A percentile compares a stretch with the other conserved stretches of the same genome.
Evolutionary conservation across 2,113 vertebrate species (phyloP).

Genomic region (Thamnaconus septentrionalis): DNA sequence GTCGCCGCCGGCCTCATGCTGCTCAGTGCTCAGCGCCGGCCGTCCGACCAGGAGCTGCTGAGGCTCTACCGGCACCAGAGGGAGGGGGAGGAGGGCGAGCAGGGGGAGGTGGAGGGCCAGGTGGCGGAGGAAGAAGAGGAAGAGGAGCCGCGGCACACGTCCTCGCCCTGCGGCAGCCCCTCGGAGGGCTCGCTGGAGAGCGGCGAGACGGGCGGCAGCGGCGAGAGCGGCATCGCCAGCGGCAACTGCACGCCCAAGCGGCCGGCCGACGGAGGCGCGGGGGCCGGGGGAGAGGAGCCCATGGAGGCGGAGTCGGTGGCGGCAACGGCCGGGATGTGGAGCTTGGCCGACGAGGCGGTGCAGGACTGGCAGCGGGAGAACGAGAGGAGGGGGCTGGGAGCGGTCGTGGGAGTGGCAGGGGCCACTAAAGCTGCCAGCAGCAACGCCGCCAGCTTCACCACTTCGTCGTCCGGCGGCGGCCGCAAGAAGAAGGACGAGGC

Average conservation of each 20-base stretch:
- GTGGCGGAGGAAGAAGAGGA: conserved; percentile 54
- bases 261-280: conserved; percentile 48
- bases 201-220: conserved; percentile 75
- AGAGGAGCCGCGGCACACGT: conserved; percentile 82
- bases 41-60: conserved; percentile 81
- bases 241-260: conserved; percentile 81
- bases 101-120: conserved; percentile 44
- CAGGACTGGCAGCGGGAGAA: conserved; percentile 44
- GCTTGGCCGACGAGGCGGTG: background rate
- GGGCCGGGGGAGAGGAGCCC: conserved; percentile 53
- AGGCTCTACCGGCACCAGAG: conserved; percentile 88
- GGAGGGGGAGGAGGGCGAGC: conserved; percentile 81
- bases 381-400: conserved; percentile 51
- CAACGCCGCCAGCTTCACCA: background rate
- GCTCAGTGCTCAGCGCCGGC: conserved; percentile 67
- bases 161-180: conserved; percentile 93
- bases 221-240: conserved; percentile 80
- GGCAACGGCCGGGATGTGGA: conserved; percentile 48
- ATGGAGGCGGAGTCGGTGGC: conserved; percentile 55
- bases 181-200: conserved; percentile 98
- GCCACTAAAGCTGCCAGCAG: background rate
- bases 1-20: conserved; percentile 62
- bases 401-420: conserved; percentile 5
- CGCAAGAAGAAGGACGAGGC: conserved; percentile 76
- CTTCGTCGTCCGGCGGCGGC: conserved; percentile 38